Base-by-base conservation (phyloP, 1,140 invertebrate genomes). In the Aculops lycopersici region DNA sequence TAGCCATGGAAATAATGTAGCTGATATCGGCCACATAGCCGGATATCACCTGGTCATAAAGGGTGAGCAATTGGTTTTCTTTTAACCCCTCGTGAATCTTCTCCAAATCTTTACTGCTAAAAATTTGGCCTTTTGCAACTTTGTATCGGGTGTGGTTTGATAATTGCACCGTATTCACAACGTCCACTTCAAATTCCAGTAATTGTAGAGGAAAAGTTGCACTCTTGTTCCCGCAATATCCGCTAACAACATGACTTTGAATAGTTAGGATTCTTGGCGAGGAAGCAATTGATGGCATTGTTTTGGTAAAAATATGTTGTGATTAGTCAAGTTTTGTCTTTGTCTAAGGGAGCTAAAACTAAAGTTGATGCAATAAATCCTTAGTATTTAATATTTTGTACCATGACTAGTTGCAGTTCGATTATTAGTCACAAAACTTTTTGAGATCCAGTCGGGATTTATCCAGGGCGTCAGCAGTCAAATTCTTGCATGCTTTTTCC, bases 201-300 rank as follows among this genome's bases (percentile, higher is more conserved):
- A 92, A 59, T 83, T 95, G 86, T 19, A 95, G 60, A 12, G 86
- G 84, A 62, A 92, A 94, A 18, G 76, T 72, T 37, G 84, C 74
- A 63, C 76, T 76, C 64, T 90, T 94, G 55, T 95, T 95, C 21
- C 86, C 88, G 35, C 88, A 84, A 63, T 94, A 94, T 40, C 88
- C 88, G 46, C 70, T 75, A 3, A 95, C 86, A 18, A 95, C 86
- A 61, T 94, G 81, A 57, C 83, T 92, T 62, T 95, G 88, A 48
- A 95, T 88, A 2, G 86, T 90, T 20, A 94, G 62, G 38, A 95
- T 75, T 39, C 62, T 31, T n/a, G 24, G 24, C n/a, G n/a, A n/a
- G n/a, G n/a, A n/a, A n/a, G n/a, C n/a, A n/a, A n/a, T n/a, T n/a
- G n/a, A n/a, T n/a, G n/a, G n/a, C n/a, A n/a, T n/a, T n/a, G n/a